Base-by-base conservation (phyloP, 53 echinoderm and acorn worm species). In the Henricia sp. region DNA sequence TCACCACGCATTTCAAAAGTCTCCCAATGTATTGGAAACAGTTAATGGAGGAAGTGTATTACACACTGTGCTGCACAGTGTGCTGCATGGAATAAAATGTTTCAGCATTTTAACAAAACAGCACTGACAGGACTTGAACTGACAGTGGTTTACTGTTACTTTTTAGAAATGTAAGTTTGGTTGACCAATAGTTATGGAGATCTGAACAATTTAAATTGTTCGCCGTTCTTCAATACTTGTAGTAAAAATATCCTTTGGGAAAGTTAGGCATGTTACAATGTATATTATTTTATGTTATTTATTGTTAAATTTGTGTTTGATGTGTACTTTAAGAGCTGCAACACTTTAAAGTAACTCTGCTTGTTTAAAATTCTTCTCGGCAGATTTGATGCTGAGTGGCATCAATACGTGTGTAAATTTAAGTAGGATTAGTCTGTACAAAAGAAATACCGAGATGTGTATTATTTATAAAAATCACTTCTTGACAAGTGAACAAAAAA, bases 401-500 rank as follows among this genome's bases (percentile, higher is more conserved):
- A n/a, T n/a, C 39, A 20, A 78, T 32, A 62, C 78, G 48, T 78
- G 21, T 78, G 78, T 78, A 48, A 62, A 80, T 80, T 64, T 48
- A 50, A 35, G 10, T 4, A 64, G 64, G 12, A 52, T 21, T 9
- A 55, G 35, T 48, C 52, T 50, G 80, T 43, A 68, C 24, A 70
- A 43, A 21, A 70, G 37, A 70, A 17, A 64, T 41, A 63, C 63
- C 64, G 80, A 80, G 26, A 80, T 80, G 50, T 48, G 48, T 80
- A 80, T 63, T 80, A 77, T 80, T 64, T 80, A 80, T 64, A 62
- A 80, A 48, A 48, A 50, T 63, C 50, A 28, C 63, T 63, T 46
- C n/a, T 80, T 46, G 46, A 43, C 19, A 48, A 80, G 63, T 46
- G 80, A 59, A 53, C 54, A 38, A 58, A 77, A 77, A 72, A 77